Base-by-base conservation (phyloP, 1,140 invertebrate genomes). In the Drosophila azteca region DNA sequence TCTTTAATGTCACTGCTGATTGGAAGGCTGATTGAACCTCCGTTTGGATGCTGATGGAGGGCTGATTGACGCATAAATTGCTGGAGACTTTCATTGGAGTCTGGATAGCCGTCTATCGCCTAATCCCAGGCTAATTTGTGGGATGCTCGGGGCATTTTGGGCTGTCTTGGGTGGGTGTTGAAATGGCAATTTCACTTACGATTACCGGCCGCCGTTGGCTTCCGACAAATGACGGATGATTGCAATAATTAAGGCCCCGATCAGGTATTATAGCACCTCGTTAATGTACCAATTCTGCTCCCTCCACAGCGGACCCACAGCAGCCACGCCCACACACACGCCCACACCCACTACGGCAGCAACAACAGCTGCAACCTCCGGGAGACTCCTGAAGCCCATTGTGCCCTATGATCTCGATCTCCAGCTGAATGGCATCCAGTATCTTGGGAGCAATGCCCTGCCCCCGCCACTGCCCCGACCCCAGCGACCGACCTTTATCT, bases 331-430 rank as follows among this genome's bases (percentile, higher is more conserved):
- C 48, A 50, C 74, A 29, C 24, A 62, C 20, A 48, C 61, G 24
- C n/a, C 64, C 61, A 49, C 26, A 11, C 9, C 31, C 3, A 39
- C 55, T 7, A 26, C 70, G 17, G 45, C 63, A 35, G 15, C 74
- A 48, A 55, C 60, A 7, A 49, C 57, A 52, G 45, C 67, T 7
- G 64, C 55, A 17, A 39, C 61, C 0, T n/a, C 46, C 17, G 20
- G 60, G 9, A 59, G 74, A 43, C 57, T 88, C 11, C 24, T 70
- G 1, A 76, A 77, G 20, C 83, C 83, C 43, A 88, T 88, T 63
- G 84, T 88, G 53, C 79, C 83, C 67, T 89, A 60, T 62, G 84
- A 87, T 65, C 60, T 88, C 63, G 75, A 88, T 48, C 44, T 88
- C 60, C 66, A 65, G 8, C 20, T 79, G 0, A 79, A 79, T 46